Base-by-base conservation (phyloP, 2,797 vertebrate genomes). In the Acanthis flammea region DNA sequence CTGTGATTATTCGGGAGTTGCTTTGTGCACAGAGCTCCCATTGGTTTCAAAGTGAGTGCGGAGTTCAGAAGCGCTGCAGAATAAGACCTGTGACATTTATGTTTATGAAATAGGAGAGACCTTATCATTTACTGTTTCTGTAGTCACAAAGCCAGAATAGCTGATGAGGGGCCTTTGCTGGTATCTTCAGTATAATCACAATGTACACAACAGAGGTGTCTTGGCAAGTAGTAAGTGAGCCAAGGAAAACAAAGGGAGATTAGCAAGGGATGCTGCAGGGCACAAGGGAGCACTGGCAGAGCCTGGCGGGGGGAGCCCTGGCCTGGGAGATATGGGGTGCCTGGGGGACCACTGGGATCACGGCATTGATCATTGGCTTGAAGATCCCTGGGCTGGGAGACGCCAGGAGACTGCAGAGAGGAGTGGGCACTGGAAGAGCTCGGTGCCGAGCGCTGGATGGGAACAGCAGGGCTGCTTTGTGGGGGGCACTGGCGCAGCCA, bases 61-160 rank as follows among this genome's bases (percentile, higher is more conserved):
- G 87, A 94, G 95, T 78, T 96, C 89, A 94, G 92, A 94, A 92
- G 66, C 91, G 8, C 85, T 88, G 95, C 91, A 67, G 89, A 94
- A 76, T 95, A 92, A 97, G 91, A 93, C 92, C 91, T 68, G 44
- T 96, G 95, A 97, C 96, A 96, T 96, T 97, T 97, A 95, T 96
- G 92, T 92, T 96, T 97, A 96, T 96, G 94, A 97, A 96, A 92
- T 92, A 96, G 92, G 90, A 95, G 95, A 96, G 96, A 94, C 91
- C 94, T 96, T 96, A 96, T 94, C 94, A 94, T 92, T 87, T 90
- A 78, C 87, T 90, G 79, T 84, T 94, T 92, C 82, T 94, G 87
- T 94, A 97, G 92, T 81, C 91, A 91, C 92, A 94, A 94, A 95
- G 78, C 81, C 75, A 58, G 95, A 95, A 96, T 94, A 96, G 87